Conservation (phyloP, 1,140 invertebrate species). For the Diorhabda elongata region DNA sequence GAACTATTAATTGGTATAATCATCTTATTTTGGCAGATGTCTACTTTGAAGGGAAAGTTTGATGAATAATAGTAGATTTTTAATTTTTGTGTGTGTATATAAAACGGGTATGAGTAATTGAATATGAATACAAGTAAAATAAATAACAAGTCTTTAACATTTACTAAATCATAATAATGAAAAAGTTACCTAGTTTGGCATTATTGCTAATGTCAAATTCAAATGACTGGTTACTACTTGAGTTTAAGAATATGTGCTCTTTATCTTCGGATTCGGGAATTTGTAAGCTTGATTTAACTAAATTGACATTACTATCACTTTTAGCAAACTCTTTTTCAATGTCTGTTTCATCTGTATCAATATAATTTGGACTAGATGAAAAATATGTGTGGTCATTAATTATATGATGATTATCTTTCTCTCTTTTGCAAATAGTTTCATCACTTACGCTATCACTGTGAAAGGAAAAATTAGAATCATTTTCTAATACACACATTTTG, state of each 20-base stretch:
- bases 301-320: neutral
- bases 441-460: no score
- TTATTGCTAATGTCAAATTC: conserved; percentile 10
- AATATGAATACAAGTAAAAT: neutral
- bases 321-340: neutral
- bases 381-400: no score
- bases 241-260: neutral
- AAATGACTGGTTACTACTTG: neutral
- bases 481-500: no score
- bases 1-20: no score
- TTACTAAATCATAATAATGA: neutral
- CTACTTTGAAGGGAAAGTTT: no score
- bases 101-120: neutral
- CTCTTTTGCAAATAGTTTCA: no score
- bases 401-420: no score
- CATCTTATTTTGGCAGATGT: no score
- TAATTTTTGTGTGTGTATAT: neutral
- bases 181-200: conserved; percentile 8
- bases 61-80: no score
- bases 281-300: neutral
- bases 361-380: neutral
- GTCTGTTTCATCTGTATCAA: conserved; percentile 5
- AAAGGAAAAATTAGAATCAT: no score
- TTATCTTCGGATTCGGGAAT: neutral
- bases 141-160: neutral